Base-by-base conservation (phyloP, 2,797 vertebrate genomes). In the Enteromius argenteus region DNA sequence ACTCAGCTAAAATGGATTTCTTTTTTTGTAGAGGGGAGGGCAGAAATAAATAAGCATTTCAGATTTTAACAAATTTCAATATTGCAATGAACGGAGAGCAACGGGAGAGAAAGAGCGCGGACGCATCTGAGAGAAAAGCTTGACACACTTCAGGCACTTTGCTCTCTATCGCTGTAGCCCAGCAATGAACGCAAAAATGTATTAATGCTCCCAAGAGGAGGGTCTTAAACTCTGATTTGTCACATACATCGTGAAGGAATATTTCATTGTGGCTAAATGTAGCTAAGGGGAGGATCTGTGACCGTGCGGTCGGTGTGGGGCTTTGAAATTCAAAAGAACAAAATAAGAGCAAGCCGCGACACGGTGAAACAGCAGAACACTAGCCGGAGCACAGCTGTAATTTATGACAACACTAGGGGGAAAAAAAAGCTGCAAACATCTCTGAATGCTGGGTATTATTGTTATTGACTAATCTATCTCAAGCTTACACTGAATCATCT, bases 21-120 rank as follows among this genome's bases (percentile, higher is more conserved):
- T 84, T 64, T 69, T 44, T 83, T 53, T 76, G 80, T 76, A 83
- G 67, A 75, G 67, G 60, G 83, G 56, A 86, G 75, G 80, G 69
- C 67, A 68, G 87, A 84, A 84, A 87, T 88, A 86, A 86, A 87
- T 85, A 89, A 88, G 72, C 79, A 86, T 87, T 89, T 84, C 58
- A 49, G 51, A 81, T 84, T 81, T 64, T 30, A 72, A 78, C 42
- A 84, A 85, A 87, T 88, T 83, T 88, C 9, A 60, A 81, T 86
- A 81, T 74, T 64, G 73, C 78, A 68, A 76, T 35, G n/a, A 81
- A 83, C 11, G 8, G 27, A 67, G 39, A 81, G 17, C 49, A 81
- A 42, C 21, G 39, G 5, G 3, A 27, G 60, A 76, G 53, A 27
- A 27, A 56, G 14, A 9, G 19, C 14, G 21, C 0, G 42, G 39